These are phyloP conservation scores for Eudasyphora cyanicolor DNA, from an alignment of 2,888 invertebrate genomes.

Conservation along the genomic window DNA sequence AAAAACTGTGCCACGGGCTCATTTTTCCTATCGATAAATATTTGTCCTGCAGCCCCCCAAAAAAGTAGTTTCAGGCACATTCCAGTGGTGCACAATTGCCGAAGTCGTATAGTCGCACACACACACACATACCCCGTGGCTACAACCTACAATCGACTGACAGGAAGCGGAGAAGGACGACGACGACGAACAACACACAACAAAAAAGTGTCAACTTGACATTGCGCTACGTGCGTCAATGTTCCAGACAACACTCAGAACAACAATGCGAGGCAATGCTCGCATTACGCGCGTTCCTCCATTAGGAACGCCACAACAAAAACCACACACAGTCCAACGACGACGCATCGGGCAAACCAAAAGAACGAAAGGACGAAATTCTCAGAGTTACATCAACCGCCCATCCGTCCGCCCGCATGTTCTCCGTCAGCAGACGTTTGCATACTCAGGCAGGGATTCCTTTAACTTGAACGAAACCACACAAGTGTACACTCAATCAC, in stretches of 20 bases:
- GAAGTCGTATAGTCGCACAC: conserved; percentile 53
- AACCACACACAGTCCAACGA: conserved; percentile 22
- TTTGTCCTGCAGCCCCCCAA: background rate
- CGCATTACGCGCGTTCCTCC: conserved; percentile 31
- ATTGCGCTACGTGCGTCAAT: conserved; percentile 77
- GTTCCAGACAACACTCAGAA: conserved; percentile 60
- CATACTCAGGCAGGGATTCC: background rate
- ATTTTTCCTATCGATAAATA: background rate
- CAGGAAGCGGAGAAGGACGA: no score
- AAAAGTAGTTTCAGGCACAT: conserved; percentile 18
- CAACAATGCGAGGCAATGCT: conserved; percentile 51
- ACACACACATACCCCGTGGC: conserved; percentile 44
- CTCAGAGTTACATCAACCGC: conserved; percentile 31
- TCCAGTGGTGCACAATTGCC: conserved; percentile 43
- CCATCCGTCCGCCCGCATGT: background rate
- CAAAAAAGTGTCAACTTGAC: conserved; percentile 78
- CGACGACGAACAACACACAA: conserved; percentile 39
- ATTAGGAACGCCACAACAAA: background rate
- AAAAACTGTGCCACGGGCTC: conserved; percentile 1
- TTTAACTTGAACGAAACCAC: background rate
- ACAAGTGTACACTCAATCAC: background rate
- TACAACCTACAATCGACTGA: conserved; percentile 38
- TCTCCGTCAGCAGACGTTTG: background rate
- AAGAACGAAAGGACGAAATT: conserved; percentile 11
- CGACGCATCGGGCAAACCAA: background rate